phyloP scores from a whole-genome alignment of 2,113 vertebrate species.

The Eurystomus gularis region DNA sequence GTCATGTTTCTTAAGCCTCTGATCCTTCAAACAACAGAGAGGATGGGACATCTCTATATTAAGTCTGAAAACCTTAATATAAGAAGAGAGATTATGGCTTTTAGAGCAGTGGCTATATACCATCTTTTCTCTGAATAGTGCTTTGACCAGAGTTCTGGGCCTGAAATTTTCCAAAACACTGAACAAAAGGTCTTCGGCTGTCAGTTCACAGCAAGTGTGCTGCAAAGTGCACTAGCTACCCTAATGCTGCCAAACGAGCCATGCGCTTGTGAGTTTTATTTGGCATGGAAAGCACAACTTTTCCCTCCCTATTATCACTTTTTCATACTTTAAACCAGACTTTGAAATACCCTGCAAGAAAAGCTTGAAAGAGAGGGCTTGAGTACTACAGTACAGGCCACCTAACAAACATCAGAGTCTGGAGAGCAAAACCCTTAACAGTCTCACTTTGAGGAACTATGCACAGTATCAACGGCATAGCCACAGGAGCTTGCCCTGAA shows the following conservation, averaged over 20 bases:
- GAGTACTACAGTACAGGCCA: background rate
- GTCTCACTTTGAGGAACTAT: background rate
- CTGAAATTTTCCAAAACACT: background rate
- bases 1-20: background rate
- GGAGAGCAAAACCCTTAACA: background rate
- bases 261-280: background rate
- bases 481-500: background rate
- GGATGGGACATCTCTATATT: background rate
- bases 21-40: background rate
- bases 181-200: conserved; percentile 19
- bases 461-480: background rate
- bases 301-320: background rate
- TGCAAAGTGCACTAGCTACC: background rate
- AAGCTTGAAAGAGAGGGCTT: background rate
- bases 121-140: background rate
- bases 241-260: background rate
- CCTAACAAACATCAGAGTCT: background rate
- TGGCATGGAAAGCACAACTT: background rate
- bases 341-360: conserved; percentile 19
- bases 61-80: background rate
- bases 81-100: background rate
- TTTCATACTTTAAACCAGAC: background rate
- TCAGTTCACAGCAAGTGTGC: conserved; percentile 1
- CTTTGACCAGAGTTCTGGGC: background rate
- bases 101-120: background rate